These are phyloP conservation scores for Spisula subtruncata DNA, from an alignment of 2,888 invertebrate genomes.

Conservation along the genomic window DNA sequence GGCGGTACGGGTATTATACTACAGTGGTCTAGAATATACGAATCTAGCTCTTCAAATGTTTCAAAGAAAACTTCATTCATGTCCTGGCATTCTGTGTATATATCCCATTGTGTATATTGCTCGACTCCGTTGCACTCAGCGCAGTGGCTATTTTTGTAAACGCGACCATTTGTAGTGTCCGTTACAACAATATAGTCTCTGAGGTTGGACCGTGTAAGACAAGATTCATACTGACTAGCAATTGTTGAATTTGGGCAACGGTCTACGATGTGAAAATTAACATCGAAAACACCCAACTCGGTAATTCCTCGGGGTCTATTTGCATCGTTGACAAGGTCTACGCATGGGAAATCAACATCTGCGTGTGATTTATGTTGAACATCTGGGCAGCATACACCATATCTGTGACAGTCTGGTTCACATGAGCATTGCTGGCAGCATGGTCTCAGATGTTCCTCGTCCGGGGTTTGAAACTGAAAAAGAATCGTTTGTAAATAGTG, in stretches of 20 bases:
- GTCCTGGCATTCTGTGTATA: not conserved
- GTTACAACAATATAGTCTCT: constrained; percentile 26
- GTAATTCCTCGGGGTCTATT: not conserved
- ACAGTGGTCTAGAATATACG: constrained; percentile 12
- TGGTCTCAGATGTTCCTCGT: not conserved
- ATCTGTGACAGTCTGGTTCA: not conserved
- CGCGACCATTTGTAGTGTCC: not conserved
- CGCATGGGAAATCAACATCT: not conserved
- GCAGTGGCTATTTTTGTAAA: constrained; percentile 28
- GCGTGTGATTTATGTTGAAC: no score
- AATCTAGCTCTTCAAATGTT: constrained; percentile 20
- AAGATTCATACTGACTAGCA: not conserved
- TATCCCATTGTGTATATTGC: not conserved
- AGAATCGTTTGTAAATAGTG: not conserved
- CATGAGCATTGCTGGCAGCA: constrained; percentile 35
- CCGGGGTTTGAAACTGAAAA: not conserved
- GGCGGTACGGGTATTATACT: not conserved
- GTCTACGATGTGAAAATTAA: not conserved
- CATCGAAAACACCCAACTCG: no score
- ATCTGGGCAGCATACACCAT: constrained; percentile 33
- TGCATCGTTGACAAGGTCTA: not conserved
- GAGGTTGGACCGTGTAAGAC: not conserved
- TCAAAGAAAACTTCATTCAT: not conserved
- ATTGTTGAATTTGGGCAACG: not conserved
- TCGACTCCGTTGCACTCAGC: constrained; percentile 12